Evolutionary conservation across 2,113 vertebrate genomes (phyloP).

Genomic region (Tricholaema leucomelas): DNA sequence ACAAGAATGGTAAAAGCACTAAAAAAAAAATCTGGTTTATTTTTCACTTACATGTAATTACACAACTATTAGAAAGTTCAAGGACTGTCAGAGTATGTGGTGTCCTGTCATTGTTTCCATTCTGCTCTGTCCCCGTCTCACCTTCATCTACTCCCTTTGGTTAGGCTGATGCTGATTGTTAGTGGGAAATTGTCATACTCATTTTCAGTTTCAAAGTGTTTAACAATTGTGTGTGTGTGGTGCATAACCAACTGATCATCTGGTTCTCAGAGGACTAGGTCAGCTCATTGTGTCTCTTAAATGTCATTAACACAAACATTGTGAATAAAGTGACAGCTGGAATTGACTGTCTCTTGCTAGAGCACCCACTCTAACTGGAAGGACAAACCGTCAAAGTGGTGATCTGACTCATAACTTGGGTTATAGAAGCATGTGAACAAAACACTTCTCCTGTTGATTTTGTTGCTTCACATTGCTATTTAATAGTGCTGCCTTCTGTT

Average conservation of each 20-base stretch:
- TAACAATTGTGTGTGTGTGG: neutral
- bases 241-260: neutral
- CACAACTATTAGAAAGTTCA: neutral
- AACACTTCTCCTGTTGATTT: neutral
- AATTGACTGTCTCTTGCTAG: neutral
- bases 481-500: neutral
- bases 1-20: neutral
- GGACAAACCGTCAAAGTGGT: neutral
- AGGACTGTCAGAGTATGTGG: neutral
- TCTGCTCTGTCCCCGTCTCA: neutral
- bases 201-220: neutral
- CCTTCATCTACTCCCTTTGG: neutral
- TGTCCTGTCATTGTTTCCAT: neutral
- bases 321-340: neutral
- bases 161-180: neutral
- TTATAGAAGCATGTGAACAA: neutral
- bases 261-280: neutral
- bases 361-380: neutral
- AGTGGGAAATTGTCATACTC: neutral
- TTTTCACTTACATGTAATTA: neutral
- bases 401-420: neutral
- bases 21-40: neutral
- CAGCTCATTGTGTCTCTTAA: neutral
- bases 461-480: neutral
- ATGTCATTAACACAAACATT: neutral